Evolutionary conservation across 1,140 invertebrate species (phyloP).

Genomic region (Drosophila ercepeae): DNA sequence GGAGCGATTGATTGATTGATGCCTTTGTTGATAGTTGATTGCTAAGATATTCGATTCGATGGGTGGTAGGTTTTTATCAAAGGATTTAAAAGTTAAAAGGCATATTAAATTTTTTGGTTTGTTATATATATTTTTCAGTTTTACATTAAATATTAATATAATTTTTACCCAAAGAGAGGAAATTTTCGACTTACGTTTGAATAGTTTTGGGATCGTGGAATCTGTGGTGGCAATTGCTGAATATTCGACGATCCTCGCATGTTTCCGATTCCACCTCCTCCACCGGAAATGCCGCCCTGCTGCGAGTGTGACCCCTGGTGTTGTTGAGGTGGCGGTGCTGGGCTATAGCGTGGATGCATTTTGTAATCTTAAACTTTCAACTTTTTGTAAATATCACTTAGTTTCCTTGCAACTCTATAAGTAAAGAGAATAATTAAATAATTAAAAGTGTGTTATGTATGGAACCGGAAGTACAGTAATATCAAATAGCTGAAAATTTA

Average conservation of each 20-base stretch:
- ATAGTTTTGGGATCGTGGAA: conserved; percentile 65
- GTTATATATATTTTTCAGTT: too few species aligned
- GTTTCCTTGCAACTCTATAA: conserved; percentile 22
- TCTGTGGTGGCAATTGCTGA: conserved; percentile 64
- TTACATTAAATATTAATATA: too few species aligned
- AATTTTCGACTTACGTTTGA: conserved; percentile 53
- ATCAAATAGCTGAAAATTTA: too few species aligned
- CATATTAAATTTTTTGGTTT: too few species aligned
- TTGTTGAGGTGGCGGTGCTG: conserved; percentile 53
- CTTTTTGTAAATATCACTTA: conserved; percentile 1
- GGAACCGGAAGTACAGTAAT: too few species aligned
- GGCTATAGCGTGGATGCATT: conserved; percentile 73
- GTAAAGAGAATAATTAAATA: too few species aligned
- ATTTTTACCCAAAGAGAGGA: too few species aligned
- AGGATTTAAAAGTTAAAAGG: too few species aligned
- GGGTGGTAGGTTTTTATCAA: too few species aligned
- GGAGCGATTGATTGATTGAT: conserved; percentile 56
- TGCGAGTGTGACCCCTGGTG: conserved; percentile 29
- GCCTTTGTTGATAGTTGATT: conserved; percentile 48
- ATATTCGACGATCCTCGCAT: conserved; percentile 53
- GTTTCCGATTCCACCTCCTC: conserved; percentile 23
- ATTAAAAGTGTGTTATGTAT: too few species aligned
- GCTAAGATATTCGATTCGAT: conserved; percentile 18
- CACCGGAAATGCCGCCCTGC: conserved; percentile 2
- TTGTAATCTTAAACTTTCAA: conserved; percentile 2